Evolutionary conservation across 2,888 invertebrate species (phyloP), one percentile per base, ranked within the genome.

Genomic region (Macrophya alboannulata): DNA sequence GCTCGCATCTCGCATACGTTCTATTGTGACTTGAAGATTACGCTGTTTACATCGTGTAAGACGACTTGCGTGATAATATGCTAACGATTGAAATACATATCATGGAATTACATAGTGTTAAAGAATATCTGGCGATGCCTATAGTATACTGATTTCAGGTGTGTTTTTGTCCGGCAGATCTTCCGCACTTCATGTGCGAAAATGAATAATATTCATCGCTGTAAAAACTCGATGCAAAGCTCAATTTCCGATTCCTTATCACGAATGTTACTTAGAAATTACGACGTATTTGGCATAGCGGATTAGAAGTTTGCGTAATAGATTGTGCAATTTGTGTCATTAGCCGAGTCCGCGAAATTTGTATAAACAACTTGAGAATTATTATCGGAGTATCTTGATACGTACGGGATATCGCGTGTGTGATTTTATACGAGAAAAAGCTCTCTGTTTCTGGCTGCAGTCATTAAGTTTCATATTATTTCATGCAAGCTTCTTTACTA

Each of bases 21-120:
- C 51, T 83, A 68, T 83, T 71, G 68, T 48, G 37, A 48, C 83
- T 45, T n/a, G 10, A 83, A 83, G 83, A 83, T 68, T 65, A 83
- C 17, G 83, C 48, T 83, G 83, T 83, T 83, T 83, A 45, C 43
- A 83, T 83, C 81, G 43, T 81, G 40, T 43, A 40, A 62, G 37
- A 77, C 48, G 12, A 40, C 8, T 17, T 55, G 40, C 31, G 37
- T 21, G 79, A 79, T 40, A n/a, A 79, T 40, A n/a, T 21, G 81
- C 62, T 62, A 17, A 37, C 15, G 43, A 12, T 15, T 48, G 15
- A 9, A 55, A 37, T 31, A 31, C 31, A 31, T 21, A 74, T 74
- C 72, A 74, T 45, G 9, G 45, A 74, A 45, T 45, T n/a, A 45
- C n/a, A 65, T 37, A 15, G 37, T 31, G 37, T 40, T 31, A 17